Evolutionary conservation across 2,888 invertebrate genomes (phyloP), one percentile per base, ranked within the genome.

Genomic region (Troides aeacus): DNA sequence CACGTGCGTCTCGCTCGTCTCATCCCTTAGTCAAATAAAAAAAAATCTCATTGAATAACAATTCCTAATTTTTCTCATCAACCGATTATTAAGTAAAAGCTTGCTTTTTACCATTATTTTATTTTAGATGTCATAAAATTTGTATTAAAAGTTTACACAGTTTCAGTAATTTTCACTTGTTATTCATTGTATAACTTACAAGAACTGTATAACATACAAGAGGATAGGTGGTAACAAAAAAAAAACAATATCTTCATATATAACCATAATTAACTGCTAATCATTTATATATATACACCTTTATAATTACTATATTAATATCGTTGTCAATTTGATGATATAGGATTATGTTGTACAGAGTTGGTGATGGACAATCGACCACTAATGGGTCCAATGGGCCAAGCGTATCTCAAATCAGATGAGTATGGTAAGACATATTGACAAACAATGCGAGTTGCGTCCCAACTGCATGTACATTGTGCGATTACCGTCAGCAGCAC

Each of bases 371-470:
- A 95, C 94, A 95, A 93, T 93, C 95, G 96, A 88, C 95, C 94
- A 86, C 94, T 94, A 93, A 94, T 96, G 93, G 95, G 95, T 93
- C 95, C 95, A 84, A 93, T 95, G 94, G 96, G 96, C 92, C 95
- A 95, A 94, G 95, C 95, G 88, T 96, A 96, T 95, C 95, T 96
- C 93, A 96, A 96, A 94, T 94, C 95, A 89, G 96, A 96, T 93
- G 94, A 94, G 93, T 95, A 95, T 93, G 96, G 96, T 96, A 96
- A 96, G 96, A 85, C 81, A 79, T 30, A 30, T 74, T 72, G 74
- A 53, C 12, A 53, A 71, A 66, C 77, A 75, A 80, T 76, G 76
- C 75, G 78, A 84, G 76, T 80, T 83, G 85, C 84, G 88, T 84
- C 87, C 86, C 86, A 86, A 86, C 77, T 87, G 92, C 92, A 92